Percentiles rank a stretch among this genome's conserved stretches.
phyloP scores from a whole-genome alignment of 2,113 vertebrate species.

The Larimichthys polyactis region DNA sequence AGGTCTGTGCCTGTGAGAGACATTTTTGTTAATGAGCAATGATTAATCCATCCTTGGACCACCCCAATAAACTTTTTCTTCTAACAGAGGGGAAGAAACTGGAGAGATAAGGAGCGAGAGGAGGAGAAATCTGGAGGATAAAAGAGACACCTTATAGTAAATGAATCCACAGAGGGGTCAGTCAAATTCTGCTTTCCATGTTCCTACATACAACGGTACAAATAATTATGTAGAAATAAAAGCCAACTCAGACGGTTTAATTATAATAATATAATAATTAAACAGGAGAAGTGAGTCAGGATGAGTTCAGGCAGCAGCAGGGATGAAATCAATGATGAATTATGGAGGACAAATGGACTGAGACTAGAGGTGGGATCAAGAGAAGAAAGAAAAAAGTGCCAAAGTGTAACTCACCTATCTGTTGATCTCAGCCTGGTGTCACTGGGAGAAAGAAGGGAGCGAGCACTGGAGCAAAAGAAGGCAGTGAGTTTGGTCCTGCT shows the following conservation, averaged over 20 bases:
- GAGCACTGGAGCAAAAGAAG: slow-evolving; percentile 69
- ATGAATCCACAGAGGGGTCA: background rate
- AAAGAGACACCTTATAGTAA: background rate
- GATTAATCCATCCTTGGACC: slow-evolving; percentile 27
- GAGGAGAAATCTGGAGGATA: slow-evolving; percentile 1
- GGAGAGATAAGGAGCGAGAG: slow-evolving; percentile 9
- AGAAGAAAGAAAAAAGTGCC: background rate
- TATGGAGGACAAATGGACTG: background rate
- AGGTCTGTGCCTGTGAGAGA: slow-evolving; percentile 42
- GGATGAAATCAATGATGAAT: background rate
- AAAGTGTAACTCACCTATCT: slow-evolving; percentile 76
- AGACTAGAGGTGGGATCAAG: background rate
- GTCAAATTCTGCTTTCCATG: background rate
- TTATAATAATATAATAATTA: too few relatives aligned
- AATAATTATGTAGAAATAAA: background rate
- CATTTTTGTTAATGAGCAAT: slow-evolving; percentile 50
- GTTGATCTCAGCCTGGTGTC: slow-evolving; percentile 67
- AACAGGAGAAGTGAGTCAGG: background rate
- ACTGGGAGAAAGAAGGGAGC: slow-evolving; percentile 67
- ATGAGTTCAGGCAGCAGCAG: background rate
- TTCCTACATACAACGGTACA: background rate
- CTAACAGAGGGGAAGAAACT: slow-evolving; percentile 2
- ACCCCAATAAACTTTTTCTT: background rate
- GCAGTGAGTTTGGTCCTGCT: slow-evolving; percentile 69
- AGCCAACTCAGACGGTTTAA: background rate